These are phyloP conservation scores for Drosophila ohnishii DNA, from an alignment of 1,140 invertebrate species.

Conservation along the genomic window DNA sequence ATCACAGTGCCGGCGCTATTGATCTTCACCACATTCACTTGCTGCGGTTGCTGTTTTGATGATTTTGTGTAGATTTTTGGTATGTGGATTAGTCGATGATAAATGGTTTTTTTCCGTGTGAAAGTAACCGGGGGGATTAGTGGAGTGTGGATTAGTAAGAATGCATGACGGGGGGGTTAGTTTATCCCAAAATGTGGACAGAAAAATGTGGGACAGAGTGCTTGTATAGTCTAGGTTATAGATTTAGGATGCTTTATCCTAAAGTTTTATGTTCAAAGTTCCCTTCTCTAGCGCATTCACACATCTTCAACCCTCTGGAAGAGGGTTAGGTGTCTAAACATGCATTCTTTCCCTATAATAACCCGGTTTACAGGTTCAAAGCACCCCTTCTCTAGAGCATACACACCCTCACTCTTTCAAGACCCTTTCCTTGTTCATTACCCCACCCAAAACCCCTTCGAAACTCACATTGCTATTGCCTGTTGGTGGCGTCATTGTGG, in stretches of 20 bases:
- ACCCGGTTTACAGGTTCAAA: neutral
- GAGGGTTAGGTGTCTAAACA: neutral
- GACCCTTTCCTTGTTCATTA: neutral
- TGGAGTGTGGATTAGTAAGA: neutral
- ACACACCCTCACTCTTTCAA: neutral
- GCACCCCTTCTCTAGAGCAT: neutral
- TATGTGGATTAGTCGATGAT: constrained; percentile 30
- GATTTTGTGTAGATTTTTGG: constrained; percentile 6
- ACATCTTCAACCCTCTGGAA: neutral
- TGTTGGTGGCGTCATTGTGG: constrained; percentile 69
- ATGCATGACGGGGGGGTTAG: neutral
- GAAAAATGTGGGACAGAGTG: neutral
- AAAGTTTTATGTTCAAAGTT: neutral
- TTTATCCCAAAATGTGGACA: constrained; percentile 6
- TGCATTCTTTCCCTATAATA: neutral
- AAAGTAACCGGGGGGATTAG: neutral
- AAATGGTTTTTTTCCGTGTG: neutral
- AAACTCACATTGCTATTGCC: constrained; percentile 75
- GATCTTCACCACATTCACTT: constrained; percentile 82
- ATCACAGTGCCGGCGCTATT: constrained; percentile 81
- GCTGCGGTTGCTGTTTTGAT: constrained; percentile 80
- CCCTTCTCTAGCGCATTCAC: neutral
- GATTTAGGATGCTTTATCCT: neutral
- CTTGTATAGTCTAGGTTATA: neutral
- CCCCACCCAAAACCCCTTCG: neutral